Evolutionary conservation across 30 jellyfish, hydroid and myxozoan genomes (phyloP).

Genomic region (Hydra vulgaris): DNA sequence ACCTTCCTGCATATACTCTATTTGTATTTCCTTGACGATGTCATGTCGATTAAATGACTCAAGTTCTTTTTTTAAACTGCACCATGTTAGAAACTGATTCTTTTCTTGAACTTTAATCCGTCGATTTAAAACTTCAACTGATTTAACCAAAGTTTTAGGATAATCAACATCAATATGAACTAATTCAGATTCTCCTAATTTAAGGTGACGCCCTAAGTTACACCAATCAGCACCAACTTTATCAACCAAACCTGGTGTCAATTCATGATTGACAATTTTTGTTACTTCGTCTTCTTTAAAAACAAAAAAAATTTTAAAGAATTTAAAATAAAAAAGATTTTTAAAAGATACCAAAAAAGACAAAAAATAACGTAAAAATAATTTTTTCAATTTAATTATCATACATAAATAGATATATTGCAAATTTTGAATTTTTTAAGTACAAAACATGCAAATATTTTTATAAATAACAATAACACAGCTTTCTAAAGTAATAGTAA

Average conservation of each 20-base stretch:
- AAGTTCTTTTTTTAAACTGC: not conserved
- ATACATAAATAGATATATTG: too few species aligned
- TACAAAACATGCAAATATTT: too few species aligned
- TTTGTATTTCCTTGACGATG: too few species aligned
- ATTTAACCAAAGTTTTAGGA: not conserved
- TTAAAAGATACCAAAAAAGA: not conserved
- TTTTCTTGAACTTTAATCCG: not conserved
- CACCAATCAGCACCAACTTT: conserved; percentile 19
- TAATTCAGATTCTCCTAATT: not conserved
- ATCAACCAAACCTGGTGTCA: not conserved
- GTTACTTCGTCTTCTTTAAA: not conserved
- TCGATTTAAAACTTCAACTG: not conserved
- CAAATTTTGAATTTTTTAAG: too few species aligned
- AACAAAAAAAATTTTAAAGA: too few species aligned
- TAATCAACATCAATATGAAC: conserved; percentile 8
- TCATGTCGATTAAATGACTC: too few species aligned
- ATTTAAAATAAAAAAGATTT: not conserved
- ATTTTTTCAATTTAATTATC: too few species aligned
- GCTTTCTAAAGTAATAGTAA: too few species aligned
- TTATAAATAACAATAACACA: too few species aligned
- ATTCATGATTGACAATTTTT: not conserved
- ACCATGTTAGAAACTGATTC: not conserved
- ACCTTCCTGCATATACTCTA: too few species aligned
- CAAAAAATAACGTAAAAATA: too few species aligned
- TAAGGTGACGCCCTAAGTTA: not conserved